Evolutionary conservation across 1,140 invertebrate species (phyloP), one percentile per base, ranked within the genome.

Genomic region (Elysia chlorotica): DNA sequence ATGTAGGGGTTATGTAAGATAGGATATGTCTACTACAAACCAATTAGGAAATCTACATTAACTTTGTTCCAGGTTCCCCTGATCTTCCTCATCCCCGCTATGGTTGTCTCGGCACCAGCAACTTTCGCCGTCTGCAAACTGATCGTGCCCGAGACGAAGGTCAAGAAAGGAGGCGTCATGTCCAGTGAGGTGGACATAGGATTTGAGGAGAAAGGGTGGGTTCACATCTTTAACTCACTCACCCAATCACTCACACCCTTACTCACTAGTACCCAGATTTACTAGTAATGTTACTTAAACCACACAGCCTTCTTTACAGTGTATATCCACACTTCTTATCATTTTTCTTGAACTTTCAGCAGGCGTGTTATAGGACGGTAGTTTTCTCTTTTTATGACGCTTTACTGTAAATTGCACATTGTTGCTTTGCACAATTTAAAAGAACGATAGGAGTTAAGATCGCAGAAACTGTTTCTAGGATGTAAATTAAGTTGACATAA

Each of bases 51-150:
- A n/a, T 14, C 10, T 48, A 10, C 10, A 48, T 48, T n/a, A 48
- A 48, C 10, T 14, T 48, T 10, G 41, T 2, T 72, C 41, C 66
- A 88, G 88, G 82, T 88, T 3, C 83, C 84, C 63, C 81, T 89
- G 4, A 82, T 83, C 72, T 86, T 89, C 74, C 74, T 89, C 31
- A 91, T 99, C 62, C 94, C 95, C 0, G 95, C 97, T 0, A 95
- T 94, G 63, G 91, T 98, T 0, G 98, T 99, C 96, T 94, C 95
- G 0, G 96, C 96, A 0, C 96, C 97, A 0, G 95, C 95, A 31
- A 92, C 96, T 0, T 88, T 99, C 6, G 93, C 93, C 77, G 93
- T 92, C 74, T 91, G 95, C 1, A 99, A 99, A 87, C 87, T 99
- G 10, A 90, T 97, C 78, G 93, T 94, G 87, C 97, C 97, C 0